Evolutionary conservation across 2,888 invertebrate genomes (phyloP), one percentile per base, ranked within the genome.

Genomic region (Hyposoter dolosus): DNA sequence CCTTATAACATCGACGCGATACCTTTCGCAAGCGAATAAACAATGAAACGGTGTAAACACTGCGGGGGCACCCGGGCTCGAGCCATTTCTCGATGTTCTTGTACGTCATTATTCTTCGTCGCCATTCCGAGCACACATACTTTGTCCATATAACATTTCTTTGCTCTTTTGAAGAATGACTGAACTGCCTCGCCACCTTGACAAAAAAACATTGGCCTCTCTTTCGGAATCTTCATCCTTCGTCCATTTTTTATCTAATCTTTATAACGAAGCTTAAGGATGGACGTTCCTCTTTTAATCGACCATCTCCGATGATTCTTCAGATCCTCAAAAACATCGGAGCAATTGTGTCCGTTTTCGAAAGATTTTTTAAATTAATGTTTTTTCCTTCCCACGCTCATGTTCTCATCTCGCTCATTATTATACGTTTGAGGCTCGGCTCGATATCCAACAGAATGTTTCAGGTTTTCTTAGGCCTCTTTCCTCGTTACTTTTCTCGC

Each of bases 21-120:
- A 69, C 69, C 65, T 74, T 82, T 85, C 69, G 60, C 68, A 28
- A n/a, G 82, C 78, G 82, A 78, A 86, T 86, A 82, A 82, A 84
- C 82, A 63, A 75, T 53, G 82, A 71, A 78, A 75, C 84, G 85
- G 65, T 88, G 86, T 88, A 90, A 89, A 89, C 90, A 87, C 85
- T 85, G 88, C 89, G 89, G 88, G 89, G 85, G 88, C 88, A 88
- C 83, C 63, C 74, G 71, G 79, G 65, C 80, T 81, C 78, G 28
- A 81, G 63, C 81, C 66, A 80, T 72, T 71, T 40, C 83, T 78
- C 81, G 65, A 47, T 50, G 28, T 65, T 76, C 56, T 28, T 74
- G 45, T 56, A 68, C 40, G 50, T 84, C 53, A n/a, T 71, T 69
- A 65, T 83, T 84, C 35, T 68, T 78, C 40, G 35, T 47, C 68